Evolutionary conservation across 2,888 invertebrate genomes (phyloP).

Genomic region (Volucella inflata): DNA sequence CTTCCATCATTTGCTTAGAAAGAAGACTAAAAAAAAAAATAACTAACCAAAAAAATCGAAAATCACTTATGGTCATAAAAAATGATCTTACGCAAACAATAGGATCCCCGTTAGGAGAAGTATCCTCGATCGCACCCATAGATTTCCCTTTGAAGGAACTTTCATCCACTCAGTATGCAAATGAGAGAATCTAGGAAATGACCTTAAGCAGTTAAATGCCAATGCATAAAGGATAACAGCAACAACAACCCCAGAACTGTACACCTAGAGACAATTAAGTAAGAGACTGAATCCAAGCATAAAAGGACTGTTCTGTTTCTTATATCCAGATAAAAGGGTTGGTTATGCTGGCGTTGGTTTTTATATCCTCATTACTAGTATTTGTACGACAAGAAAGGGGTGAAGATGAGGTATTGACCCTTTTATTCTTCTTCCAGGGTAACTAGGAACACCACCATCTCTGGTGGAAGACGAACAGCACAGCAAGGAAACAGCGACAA

Average conservation of each 20-base stretch:
- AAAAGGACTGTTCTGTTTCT: constrained; percentile 50
- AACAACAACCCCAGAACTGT: constrained; percentile 38
- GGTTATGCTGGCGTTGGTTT: constrained; percentile 61
- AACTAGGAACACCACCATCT: neutral
- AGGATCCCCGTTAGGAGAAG: constrained; percentile 70
- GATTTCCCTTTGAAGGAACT: constrained; percentile 22
- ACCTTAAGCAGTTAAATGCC: constrained; percentile 74
- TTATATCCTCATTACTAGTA: constrained; percentile 71
- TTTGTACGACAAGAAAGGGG: constrained; percentile 44
- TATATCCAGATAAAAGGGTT: constrained; percentile 49
- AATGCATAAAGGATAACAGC: constrained; percentile 47
- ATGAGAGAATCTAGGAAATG: constrained; percentile 63
- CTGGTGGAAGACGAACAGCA: neutral
- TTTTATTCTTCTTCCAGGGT: constrained; percentile 50
- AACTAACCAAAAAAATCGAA: constrained; percentile 42
- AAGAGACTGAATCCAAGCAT: constrained; percentile 33
- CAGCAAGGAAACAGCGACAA: constrained; percentile 52
- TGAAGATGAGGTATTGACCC: constrained; percentile 67
- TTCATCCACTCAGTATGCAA: constrained; percentile 65
- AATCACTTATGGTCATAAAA: constrained; percentile 76
- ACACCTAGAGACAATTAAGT: constrained; percentile 52
- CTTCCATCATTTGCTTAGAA: constrained; percentile 70
- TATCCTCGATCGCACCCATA: constrained; percentile 57
- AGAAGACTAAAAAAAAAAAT: constrained; percentile 7
- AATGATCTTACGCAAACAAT: constrained; percentile 72